Percentiles rank a stretch among this genome's conserved stretches.
Evolutionary conservation across 2,113 vertebrate genomes (phyloP).

Genomic region (Chlorodrepanis virens): DNA sequence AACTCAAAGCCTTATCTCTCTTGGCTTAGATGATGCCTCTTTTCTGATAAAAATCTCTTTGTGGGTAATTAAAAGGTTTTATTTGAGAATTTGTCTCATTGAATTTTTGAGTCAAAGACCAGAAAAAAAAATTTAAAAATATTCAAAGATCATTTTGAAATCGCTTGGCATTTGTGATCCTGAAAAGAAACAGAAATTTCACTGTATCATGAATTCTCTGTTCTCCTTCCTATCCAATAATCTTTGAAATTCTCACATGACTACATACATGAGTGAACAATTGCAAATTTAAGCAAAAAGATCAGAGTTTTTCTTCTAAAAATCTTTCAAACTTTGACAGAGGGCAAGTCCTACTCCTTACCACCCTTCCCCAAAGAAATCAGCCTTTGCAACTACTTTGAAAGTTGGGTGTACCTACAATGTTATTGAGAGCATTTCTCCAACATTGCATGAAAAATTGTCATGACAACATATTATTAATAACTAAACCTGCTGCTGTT

Average conservation of each 20-base stretch:
- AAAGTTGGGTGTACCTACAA: constrained; percentile 7
- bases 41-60: background rate
- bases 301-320: background rate
- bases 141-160: background rate
- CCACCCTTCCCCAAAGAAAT: background rate
- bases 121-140: background rate
- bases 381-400: background rate
- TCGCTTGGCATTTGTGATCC: background rate
- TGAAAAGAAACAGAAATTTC: background rate
- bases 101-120: background rate
- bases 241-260: background rate
- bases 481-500: constrained; percentile 52
- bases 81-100: background rate
- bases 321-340: background rate
- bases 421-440: constrained; percentile 25
- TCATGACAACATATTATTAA: constrained; percentile 70
- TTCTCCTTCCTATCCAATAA: background rate
- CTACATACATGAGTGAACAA: background rate
- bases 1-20: background rate
- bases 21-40: background rate
- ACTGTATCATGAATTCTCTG: background rate
- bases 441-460: constrained; percentile 41
- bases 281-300: background rate
- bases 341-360: background rate
- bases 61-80: background rate